Conservation (phyloP, 2,113 vertebrate species). For the Salvelinus fontinalis region DNA sequence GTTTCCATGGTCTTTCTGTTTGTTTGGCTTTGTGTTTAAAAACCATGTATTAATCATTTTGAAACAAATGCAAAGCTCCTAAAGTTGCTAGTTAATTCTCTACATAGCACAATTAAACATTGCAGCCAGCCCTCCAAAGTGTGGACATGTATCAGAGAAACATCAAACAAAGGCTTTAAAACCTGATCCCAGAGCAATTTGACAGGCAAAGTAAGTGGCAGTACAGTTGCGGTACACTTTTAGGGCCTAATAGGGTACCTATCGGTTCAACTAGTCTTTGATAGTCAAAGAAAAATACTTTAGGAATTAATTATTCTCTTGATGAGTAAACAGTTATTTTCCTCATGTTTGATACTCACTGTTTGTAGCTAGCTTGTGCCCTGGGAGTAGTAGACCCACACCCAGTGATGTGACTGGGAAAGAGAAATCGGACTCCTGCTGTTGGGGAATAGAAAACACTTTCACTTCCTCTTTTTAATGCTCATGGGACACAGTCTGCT, state of each 20-base stretch:
- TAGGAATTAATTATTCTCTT: background rate
- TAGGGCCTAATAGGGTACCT: background rate
- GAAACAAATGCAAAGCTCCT: no score
- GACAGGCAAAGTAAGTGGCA: background rate
- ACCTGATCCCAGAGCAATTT: background rate
- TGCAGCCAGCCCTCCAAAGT: no score
- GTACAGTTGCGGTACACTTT: background rate
- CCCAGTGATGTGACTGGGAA: background rate
- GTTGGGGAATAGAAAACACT: constrained; percentile 44
- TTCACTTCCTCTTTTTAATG: constrained; percentile 70
- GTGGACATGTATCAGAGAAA: no score
- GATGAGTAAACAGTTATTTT: background rate
- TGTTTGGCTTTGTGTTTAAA: background rate
- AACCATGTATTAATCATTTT: background rate
- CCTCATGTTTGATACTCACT: background rate
- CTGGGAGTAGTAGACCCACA: constrained; percentile 5
- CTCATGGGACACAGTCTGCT: constrained; percentile 31
- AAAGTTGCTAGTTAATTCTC: no score
- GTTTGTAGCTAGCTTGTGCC: background rate
- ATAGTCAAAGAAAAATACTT: background rate
- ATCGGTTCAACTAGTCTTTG: background rate
- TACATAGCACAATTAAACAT: no score
- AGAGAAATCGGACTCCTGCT: constrained; percentile 43
- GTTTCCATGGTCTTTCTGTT: background rate
- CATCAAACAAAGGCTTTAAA: background rate